These are phyloP conservation scores for Micronisus gabar DNA, from an alignment of 2,113 vertebrate genomes.

Conservation along the genomic window DNA sequence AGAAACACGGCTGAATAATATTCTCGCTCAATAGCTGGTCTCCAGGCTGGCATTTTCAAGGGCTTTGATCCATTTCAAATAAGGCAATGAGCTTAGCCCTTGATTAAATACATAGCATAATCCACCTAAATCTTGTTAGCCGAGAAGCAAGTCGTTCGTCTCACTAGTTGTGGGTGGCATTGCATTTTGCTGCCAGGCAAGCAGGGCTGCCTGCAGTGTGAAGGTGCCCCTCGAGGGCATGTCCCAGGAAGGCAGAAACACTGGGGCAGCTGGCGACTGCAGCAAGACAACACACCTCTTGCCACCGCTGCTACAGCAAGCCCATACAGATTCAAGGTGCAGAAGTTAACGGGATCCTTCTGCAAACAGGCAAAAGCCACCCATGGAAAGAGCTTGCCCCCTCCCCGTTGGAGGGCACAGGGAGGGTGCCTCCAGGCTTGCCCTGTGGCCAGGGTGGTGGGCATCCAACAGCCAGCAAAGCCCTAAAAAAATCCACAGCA, in stretches of 20 bases:
- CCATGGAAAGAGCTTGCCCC: accelerated
- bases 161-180: not conserved
- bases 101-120: conserved; percentile 64
- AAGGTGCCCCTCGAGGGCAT: not conserved
- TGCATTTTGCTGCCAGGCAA: not conserved
- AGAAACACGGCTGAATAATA: not conserved
- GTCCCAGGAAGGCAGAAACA: not conserved
- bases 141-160: not conserved
- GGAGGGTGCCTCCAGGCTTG: accelerated
- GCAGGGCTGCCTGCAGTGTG: not conserved
- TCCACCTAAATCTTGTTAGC: conserved; percentile 60
- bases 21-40: not conserved
- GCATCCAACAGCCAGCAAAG: not conserved
- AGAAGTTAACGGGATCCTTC: not conserved
- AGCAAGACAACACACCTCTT: not conserved
- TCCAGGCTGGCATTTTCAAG: not conserved
- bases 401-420: not conserved
- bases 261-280: not conserved
- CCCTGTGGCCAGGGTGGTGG: too few relatives aligned
- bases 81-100: conserved; percentile 57
- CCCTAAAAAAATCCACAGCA: not conserved
- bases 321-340: accelerated
- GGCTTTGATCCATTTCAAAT: conserved; percentile 56
- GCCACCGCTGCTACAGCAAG: not conserved
- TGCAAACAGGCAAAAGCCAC: not conserved